Base-by-base conservation (phyloP, 1,140 invertebrate species). In the Drosophila sp. region DNA sequence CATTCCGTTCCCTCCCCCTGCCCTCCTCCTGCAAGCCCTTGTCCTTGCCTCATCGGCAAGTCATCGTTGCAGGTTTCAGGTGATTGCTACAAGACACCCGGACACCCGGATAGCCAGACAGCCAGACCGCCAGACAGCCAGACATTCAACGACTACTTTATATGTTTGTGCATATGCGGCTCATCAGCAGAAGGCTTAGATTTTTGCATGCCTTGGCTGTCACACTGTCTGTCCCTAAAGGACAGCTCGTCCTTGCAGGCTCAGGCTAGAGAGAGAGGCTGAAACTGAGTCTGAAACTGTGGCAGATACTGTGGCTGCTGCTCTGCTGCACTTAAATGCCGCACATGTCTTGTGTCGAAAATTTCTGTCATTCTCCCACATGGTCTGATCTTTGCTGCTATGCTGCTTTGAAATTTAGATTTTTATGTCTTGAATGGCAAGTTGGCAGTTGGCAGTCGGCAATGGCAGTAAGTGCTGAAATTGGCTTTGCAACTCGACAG, bases 391-490 rank as follows among this genome's bases (percentile, higher is more conserved):
- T 53, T 59, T 64, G 61, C 66, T 70, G 51, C 72, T 73, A n/a
- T n/a, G 69, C 71, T 82, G 79, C 82, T 87, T 89, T 89, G 83
- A 87, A 87, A 87, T 87, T 87, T 87, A 89, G 82, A 87, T 87
- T 87, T 86, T 87, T 87, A 87, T 76, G 78, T 56, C 82, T 65
- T 29, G 46, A 66, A 58, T 32, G 43, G 62, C 53, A 58, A 50
- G 46, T 29, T 27, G 50, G 29, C 32, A 53, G 66, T 70, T 11
- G 48, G 58, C 32, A 53, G 66, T 70, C 8, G 48, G 58, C 40
- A 40, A 53, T 64, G 62, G 51, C 43, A 50, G 65, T 57, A 61
- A 82, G 80, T 83, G 80, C 72, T 62, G 67, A 66, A 82, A 82
- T 87, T 82, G 83, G 78, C 82, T 67, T 75, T 78, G 54, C 45